A percentile compares a stretch with the other conserved stretches of the same genome.
Evolutionary conservation across 2,113 vertebrate species (phyloP).

Genomic region (Dicaeum eximium): DNA sequence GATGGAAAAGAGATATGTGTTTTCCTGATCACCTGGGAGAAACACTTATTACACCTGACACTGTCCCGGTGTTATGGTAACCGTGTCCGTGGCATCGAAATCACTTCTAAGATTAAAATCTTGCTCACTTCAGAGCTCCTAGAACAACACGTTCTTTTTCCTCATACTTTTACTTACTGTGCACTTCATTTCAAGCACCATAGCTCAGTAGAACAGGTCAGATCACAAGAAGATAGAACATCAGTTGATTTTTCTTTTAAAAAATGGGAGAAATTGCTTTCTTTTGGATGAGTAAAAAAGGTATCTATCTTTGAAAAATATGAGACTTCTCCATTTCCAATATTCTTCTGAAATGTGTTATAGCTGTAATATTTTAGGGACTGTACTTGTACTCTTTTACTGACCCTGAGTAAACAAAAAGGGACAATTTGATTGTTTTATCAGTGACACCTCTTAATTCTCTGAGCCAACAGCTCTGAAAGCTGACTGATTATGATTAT

Average conservation of each 20-base stretch:
- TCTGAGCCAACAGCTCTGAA: background rate
- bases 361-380: background rate
- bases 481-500: background rate
- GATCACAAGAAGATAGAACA: background rate
- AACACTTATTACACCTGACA: background rate
- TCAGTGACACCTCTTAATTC: background rate
- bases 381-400: background rate
- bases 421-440: background rate
- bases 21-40: background rate
- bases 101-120: constrained; percentile 2
- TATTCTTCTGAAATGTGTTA: background rate
- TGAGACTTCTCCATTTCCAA: background rate
- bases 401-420: background rate
- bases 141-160: background rate
- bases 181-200: background rate
- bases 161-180: background rate
- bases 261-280: background rate
- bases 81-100: background rate
- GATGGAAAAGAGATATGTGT: accelerated
- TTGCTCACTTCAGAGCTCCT: background rate
- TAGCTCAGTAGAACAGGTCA: background rate
- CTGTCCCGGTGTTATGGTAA: background rate
- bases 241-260: background rate
- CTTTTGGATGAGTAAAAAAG: background rate
- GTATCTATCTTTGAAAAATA: background rate